Conservation (phyloP, 2,113 vertebrate genomes). For the Hyperopisus bebe region DNA sequence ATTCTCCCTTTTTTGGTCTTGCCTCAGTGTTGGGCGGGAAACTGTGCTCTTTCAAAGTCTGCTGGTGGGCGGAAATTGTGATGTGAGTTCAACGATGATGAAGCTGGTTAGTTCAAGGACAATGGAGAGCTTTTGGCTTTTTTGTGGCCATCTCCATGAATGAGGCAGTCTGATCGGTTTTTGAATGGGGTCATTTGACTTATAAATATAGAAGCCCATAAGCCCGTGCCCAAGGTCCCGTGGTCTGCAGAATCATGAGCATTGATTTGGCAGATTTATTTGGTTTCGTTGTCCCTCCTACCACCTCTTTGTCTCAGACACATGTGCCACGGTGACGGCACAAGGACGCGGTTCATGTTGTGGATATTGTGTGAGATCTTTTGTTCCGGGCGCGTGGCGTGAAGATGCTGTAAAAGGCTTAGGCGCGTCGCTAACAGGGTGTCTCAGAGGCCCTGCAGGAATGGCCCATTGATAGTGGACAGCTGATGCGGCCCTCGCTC, state of each 20-base stretch:
- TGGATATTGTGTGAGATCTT: not conserved
- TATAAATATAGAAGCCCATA: constrained; percentile 2
- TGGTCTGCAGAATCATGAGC: not conserved
- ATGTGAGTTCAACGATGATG: not conserved
- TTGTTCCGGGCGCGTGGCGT: not conserved
- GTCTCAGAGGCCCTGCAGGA: not conserved
- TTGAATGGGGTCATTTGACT: not conserved
- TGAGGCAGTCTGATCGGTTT: not conserved
- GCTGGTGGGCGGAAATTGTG: not conserved
- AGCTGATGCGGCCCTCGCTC: not conserved
- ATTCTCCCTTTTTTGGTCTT: constrained; percentile 20
- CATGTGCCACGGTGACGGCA: not conserved
- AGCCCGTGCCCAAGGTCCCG: not conserved
- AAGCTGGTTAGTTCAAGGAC: not conserved
- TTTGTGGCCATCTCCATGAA: not conserved
- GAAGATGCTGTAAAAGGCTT: constrained; percentile 1
- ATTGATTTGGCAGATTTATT: not conserved
- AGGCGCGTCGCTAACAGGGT: not conserved
- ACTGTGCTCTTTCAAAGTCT: not conserved
- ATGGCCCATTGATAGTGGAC: not conserved
- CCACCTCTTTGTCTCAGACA: not conserved
- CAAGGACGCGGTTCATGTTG: not conserved
- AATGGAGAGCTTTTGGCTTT: not conserved
- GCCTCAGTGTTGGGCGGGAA: not conserved
- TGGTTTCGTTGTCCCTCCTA: not conserved